Percentiles rank a stretch among this genome's conserved stretches.
Conservation (phyloP, 2,888 invertebrate genomes). For the Dermolepida albohirtum region DNA sequence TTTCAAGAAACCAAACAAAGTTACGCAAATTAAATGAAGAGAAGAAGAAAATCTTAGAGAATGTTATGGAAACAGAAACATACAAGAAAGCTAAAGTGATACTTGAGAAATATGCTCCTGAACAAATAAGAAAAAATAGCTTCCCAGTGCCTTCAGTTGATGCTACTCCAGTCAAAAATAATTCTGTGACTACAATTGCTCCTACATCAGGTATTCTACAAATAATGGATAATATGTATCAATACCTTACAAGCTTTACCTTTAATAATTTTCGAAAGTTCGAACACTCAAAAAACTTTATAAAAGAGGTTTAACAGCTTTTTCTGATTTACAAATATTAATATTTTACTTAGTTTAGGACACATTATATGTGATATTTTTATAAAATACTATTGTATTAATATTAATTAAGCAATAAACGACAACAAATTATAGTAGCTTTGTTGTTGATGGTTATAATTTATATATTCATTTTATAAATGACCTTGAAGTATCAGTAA, state of each 20-base stretch:
- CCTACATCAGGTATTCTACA: constrained; percentile 40
- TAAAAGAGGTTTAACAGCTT: constrained; percentile 22
- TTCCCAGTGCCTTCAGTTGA: constrained; percentile 41
- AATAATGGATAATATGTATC: constrained; percentile 22
- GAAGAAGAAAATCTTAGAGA: constrained; percentile 90
- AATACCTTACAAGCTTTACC: constrained; percentile 8
- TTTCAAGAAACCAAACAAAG: constrained; percentile 81
- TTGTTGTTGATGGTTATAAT: too few relatives aligned
- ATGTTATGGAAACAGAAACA: constrained; percentile 97
- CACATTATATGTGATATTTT: too few relatives aligned
- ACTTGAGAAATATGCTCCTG: constrained; percentile 85
- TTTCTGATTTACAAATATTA: too few relatives aligned
- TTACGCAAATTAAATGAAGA: constrained; percentile 79
- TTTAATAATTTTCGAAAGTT: constrained; percentile 17
- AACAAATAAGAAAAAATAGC: constrained; percentile 64
- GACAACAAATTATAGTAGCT: too few relatives aligned
- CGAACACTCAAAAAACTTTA: constrained; percentile 13
- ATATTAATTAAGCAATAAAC: too few relatives aligned
- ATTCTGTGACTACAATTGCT: constrained; percentile 25
- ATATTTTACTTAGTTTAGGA: not conserved
- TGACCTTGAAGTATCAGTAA: too few relatives aligned
- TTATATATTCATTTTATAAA: too few relatives aligned
- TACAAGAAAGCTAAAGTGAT: constrained; percentile 94
- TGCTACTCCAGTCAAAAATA: constrained; percentile 35
- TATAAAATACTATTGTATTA: too few relatives aligned